Conservation (phyloP, 2,113 vertebrate genomes). For the Eupsittula cactorum region DNA sequence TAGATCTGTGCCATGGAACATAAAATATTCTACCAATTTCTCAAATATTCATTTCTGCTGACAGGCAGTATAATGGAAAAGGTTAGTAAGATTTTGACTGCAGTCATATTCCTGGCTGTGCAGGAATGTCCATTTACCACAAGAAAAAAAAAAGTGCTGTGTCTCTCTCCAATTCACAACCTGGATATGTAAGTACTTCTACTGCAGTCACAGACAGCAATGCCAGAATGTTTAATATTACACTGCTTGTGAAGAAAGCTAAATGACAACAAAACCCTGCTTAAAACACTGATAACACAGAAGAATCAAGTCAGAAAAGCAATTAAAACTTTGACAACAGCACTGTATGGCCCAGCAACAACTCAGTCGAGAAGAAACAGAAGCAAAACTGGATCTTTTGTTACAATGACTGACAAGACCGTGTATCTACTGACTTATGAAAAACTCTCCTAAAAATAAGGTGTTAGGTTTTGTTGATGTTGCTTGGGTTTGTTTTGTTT, state of each 20-base stretch:
- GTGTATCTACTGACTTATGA: neutral
- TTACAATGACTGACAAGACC: neutral
- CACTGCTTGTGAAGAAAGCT: neutral
- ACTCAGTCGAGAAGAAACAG: neutral
- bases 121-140: neutral
- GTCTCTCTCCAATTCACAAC: neutral
- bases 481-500: fast-evolving
- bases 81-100: neutral
- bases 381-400: neutral
- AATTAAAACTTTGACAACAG: neutral
- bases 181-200: neutral
- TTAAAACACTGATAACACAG: neutral
- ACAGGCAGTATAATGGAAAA: neutral
- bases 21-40: neutral
- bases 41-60: neutral
- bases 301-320: neutral
- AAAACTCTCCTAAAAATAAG: neutral
- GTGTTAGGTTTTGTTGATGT: neutral
- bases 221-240: neutral
- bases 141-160: neutral
- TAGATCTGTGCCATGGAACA: neutral
- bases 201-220: neutral
- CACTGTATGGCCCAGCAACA: neutral
- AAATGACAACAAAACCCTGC: neutral
- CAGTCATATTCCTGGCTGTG: neutral